A percentile compares a stretch with the other conserved stretches of the same genome.
Conservation (phyloP, 2,797 vertebrate genomes). For the Cirrhinus mrigala region DNA sequence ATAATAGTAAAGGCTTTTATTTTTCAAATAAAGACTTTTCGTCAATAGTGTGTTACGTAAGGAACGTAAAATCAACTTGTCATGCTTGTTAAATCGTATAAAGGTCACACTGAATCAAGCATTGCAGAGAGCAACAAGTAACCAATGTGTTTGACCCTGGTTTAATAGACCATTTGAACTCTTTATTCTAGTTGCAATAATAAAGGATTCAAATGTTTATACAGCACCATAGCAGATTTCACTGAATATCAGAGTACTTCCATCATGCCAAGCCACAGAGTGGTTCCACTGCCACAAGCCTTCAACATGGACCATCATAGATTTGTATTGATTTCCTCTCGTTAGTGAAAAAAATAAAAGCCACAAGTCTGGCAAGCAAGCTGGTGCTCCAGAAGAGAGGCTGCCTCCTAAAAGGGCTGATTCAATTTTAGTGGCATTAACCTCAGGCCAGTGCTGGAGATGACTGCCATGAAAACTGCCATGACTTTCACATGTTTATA, state of each 20-base stretch:
- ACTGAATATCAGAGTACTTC: not conserved
- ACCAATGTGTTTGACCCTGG: not conserved
- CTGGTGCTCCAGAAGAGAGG: slow-evolving; percentile 23
- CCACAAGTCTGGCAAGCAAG: slow-evolving; percentile 11
- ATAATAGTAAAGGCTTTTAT: not conserved
- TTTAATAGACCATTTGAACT: not conserved
- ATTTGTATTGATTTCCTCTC: slow-evolving; percentile 52
- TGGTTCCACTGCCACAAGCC: slow-evolving; percentile 6
- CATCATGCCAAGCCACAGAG: not conserved
- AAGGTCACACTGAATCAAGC: not conserved
- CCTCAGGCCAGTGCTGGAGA: slow-evolving; percentile 30
- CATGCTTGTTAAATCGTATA: not conserved
- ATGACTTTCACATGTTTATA: slow-evolving; percentile 18
- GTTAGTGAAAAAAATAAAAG: slow-evolving; percentile 51
- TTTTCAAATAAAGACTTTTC: not conserved
- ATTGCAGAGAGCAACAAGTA: not conserved
- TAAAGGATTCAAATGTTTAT: not conserved
- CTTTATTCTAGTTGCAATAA: not conserved
- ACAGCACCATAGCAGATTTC: not conserved
- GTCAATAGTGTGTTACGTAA: not conserved
- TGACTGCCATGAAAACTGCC: not conserved
- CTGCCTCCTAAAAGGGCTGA: slow-evolving; percentile 52
- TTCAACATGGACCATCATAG: slow-evolving; percentile 35
- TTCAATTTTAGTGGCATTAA: slow-evolving; percentile 52
- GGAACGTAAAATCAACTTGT: not conserved